Percentiles rank a stretch among this genome's conserved stretches.
phyloP scores from a whole-genome alignment of 64 coral and sea anemone species.

The Porites australiensis region DNA sequence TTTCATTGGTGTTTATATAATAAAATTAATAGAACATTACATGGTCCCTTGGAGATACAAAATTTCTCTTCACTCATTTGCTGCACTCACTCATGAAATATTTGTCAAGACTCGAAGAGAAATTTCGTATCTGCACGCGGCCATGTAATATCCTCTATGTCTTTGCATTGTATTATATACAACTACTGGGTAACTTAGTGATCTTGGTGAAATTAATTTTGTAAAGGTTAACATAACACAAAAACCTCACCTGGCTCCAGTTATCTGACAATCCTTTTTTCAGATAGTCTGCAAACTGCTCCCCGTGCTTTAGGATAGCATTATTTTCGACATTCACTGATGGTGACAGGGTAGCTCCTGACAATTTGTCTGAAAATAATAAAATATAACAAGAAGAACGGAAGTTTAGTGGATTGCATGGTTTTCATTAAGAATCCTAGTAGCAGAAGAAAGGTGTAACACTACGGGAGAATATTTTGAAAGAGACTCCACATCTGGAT shows the following conservation, averaged over 20 bases:
- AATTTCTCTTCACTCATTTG: too few relatives aligned
- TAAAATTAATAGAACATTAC: too few relatives aligned
- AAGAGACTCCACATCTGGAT: too few relatives aligned
- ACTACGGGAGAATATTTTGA: too few relatives aligned
- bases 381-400: not conserved
- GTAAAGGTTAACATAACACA: not conserved
- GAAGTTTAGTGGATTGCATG: not conserved
- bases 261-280: slow-evolving; percentile 94
- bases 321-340: slow-evolving; percentile 37
- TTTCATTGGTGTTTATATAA: too few relatives aligned
- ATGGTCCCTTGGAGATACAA: too few relatives aligned
- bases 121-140: too few relatives aligned
- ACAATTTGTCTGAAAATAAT: slow-evolving; percentile 1
- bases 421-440: not conserved
- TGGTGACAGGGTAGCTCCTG: not conserved
- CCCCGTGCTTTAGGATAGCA: slow-evolving; percentile 89
- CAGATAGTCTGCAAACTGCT: slow-evolving; percentile 92
- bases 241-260: slow-evolving; percentile 89
- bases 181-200: not conserved
- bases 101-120: too few relatives aligned
- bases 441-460: too few relatives aligned
- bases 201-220: not conserved
- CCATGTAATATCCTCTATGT: too few relatives aligned
- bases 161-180: too few relatives aligned
- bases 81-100: too few relatives aligned